phyloP scores from a whole-genome alignment of 2,113 vertebrate species.

The Cyanistes caeruleus region DNA sequence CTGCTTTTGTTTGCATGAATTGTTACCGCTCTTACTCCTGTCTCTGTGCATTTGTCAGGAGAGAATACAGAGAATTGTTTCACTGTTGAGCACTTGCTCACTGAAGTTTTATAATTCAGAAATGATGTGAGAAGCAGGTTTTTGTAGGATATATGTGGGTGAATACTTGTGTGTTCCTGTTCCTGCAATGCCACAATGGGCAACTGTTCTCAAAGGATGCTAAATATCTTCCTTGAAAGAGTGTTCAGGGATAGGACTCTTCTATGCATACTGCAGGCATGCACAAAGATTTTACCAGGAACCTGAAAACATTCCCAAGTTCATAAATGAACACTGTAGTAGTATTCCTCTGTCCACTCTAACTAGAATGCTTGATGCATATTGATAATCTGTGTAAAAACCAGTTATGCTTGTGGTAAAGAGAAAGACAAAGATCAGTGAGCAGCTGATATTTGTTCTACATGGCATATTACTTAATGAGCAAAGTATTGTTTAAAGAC shows the following conservation, averaged over 20 bases:
- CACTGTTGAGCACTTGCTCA: not conserved
- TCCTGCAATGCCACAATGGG: not conserved
- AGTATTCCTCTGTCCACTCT: not conserved
- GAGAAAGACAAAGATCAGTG: not conserved
- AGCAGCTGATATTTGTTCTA: not conserved
- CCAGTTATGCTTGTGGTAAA: not conserved
- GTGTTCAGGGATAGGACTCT: not conserved
- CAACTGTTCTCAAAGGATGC: not conserved
- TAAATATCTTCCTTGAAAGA: not conserved
- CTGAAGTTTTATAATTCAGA: not conserved
- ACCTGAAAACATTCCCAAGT: not conserved
- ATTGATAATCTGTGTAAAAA: not conserved
- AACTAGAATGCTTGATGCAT: not conserved
- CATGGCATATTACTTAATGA: not conserved
- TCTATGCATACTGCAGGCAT: not conserved
- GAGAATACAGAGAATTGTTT: not conserved
- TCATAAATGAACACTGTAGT: not conserved
- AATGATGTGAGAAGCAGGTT: not conserved
- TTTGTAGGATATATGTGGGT: not conserved
- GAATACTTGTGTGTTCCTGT: not conserved
- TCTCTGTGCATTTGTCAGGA: not conserved
- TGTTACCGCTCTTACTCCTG: rapidly evolving
- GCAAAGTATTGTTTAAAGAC: too few relatives aligned
- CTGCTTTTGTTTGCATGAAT: not conserved
- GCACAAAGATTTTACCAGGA: not conserved